Evolutionary conservation across 92 coral and sea anemone genomes (phyloP).

Genomic region (Umimayanthus kanabou): DNA sequence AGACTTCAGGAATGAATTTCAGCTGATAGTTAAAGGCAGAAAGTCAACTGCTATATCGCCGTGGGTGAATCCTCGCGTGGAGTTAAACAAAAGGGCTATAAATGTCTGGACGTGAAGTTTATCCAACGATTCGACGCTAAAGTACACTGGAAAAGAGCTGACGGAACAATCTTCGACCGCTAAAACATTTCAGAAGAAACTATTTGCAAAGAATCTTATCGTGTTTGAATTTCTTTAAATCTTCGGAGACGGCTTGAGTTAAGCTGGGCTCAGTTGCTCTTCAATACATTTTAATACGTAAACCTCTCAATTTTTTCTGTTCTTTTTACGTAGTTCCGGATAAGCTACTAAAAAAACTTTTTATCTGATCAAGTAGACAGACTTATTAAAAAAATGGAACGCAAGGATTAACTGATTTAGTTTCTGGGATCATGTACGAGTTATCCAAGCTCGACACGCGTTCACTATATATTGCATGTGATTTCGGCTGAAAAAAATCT

Average conservation of each 20-base stretch:
- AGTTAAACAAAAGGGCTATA: background rate
- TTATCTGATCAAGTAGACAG: background rate
- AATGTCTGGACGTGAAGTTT: background rate
- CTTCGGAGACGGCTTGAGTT: background rate
- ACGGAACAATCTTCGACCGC: background rate
- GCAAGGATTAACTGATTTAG: background rate
- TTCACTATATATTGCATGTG: background rate
- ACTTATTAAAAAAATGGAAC: background rate
- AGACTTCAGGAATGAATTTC: constrained; percentile 4
- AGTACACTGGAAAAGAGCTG: background rate
- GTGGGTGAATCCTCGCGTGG: background rate
- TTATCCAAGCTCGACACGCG: background rate
- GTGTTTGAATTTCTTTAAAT: background rate
- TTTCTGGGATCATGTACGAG: background rate
- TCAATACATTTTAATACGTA: background rate
- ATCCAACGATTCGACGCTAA: background rate
- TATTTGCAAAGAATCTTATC: background rate
- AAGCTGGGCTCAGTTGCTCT: background rate
- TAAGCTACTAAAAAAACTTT: background rate
- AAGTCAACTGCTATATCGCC: background rate
- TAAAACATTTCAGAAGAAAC: background rate
- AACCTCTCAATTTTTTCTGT: too few species aligned
- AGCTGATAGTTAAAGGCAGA: background rate
- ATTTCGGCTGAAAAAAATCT: background rate
- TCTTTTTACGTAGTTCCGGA: background rate